phyloP scores from a whole-genome alignment of 2,113 vertebrate genomes.

The Xiphophorus couchianus region DNA sequence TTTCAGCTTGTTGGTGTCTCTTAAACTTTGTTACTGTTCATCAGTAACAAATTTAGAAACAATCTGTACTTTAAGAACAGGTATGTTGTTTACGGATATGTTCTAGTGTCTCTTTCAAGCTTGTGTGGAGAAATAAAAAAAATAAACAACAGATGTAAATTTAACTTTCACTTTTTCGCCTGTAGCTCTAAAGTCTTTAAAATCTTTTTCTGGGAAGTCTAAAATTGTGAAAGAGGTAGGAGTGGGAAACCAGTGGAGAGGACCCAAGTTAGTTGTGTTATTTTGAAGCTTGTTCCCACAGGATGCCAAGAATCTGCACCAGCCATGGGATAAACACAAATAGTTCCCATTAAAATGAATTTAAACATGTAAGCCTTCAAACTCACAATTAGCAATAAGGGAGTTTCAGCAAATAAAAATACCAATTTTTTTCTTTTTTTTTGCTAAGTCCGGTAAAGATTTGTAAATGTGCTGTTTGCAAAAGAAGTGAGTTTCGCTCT shows the following conservation, averaged over 20 bases:
- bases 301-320: conserved; percentile 24
- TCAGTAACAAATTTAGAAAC: neutral
- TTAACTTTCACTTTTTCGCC: conserved; percentile 31
- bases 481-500: neutral
- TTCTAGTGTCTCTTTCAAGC: neutral
- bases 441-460: neutral
- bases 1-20: too few relatives aligned
- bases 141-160: conserved; percentile 23
- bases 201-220: conserved; percentile 41
- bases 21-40: too few relatives aligned
- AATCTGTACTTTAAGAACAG: neutral
- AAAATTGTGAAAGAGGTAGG: conserved; percentile 29
- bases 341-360: neutral
- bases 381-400: neutral
- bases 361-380: neutral
- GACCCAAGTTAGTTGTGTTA: conserved; percentile 23
- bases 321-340: conserved; percentile 20
- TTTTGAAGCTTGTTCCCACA: conserved; percentile 43
- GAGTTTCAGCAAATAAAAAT: neutral
- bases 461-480: neutral
- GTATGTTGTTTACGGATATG: neutral
- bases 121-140: neutral
- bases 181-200: neutral
- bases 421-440: too few relatives aligned
- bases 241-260: conserved; percentile 45